Evolutionary conservation across 1,140 invertebrate species (phyloP).

Genomic region (Psilanteris sp.): DNA sequence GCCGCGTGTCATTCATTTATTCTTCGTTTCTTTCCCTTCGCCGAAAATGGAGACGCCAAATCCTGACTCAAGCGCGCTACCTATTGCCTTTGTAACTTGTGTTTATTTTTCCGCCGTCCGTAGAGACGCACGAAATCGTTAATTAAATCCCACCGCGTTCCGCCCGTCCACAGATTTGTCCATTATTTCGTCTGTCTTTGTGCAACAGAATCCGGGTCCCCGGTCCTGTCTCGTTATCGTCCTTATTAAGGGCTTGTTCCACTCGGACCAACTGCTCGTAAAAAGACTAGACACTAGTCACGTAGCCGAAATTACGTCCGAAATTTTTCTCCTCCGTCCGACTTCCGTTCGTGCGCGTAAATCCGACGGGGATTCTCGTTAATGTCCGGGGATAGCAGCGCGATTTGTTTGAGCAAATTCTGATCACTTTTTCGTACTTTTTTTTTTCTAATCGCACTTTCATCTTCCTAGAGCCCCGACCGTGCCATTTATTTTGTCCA

Average conservation of each 20-base stretch:
- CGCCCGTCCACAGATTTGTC: constrained; percentile 14
- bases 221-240: constrained; percentile 66
- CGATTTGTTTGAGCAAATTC: constrained; percentile 49
- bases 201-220: constrained; percentile 20
- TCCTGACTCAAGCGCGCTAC: no score
- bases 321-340: constrained; percentile 50
- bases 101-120: constrained; percentile 19
- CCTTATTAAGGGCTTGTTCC: constrained; percentile 66
- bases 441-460: constrained; percentile 42
- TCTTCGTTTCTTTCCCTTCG: no score
- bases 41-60: no score
- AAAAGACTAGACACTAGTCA: constrained; percentile 39
- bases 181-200: constrained; percentile 42
- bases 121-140: constrained; percentile 18
- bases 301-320: constrained; percentile 47
- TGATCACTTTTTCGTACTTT: constrained; percentile 43
- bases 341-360: constrained; percentile 42
- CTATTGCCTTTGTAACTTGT: background rate
- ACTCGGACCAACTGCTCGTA: constrained; percentile 32
- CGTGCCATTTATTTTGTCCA: constrained; percentile 29
- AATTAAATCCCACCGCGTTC: constrained; percentile 23
- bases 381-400: constrained; percentile 18
- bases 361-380: constrained; percentile 44
- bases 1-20: no score
- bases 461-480: constrained; percentile 7